Evolutionary conservation across 1,140 invertebrate species (phyloP), one percentile per base, ranked within the genome.

Genomic region (Drosophila nasuta): DNA sequence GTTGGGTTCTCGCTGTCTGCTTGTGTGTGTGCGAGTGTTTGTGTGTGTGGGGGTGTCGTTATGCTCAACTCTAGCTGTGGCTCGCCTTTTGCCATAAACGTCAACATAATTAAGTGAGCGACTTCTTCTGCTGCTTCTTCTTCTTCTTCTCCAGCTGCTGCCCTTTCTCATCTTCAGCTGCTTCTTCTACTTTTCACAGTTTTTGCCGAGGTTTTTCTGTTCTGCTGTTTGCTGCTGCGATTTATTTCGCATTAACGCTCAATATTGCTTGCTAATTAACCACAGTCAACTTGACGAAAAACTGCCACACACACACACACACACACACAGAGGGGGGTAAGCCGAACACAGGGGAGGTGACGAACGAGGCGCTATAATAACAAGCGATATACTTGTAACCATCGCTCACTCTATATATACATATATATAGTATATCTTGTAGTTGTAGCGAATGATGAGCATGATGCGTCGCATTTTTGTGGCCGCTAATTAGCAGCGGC

Each of bases 161-260:
- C 20, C 20, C 20, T 25, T 25, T 25, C 20, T 25, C 20, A 25
- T 25, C 20, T 25, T 25, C 20, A 25, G 20, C 41, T 62, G 1
- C 46, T 17, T 35, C 43, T 25, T 15, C 48, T 59, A 1, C 13
- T 30, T 69, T 49, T 41, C 30, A 43, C 43, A 13, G 58, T 45
- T 46, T 30, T 77, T 48, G 62, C 62, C 13, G 41, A 17, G 41
- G 41, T 51, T 70, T 75, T 75, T 75, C 58, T 25, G 20, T 56
- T 46, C 17, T 62, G 57, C 56, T 68, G 63, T 66, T 66, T 69
- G 64, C 71, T 74, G 66, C 78, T 89, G 78, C 81, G 85, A 89
- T 89, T 89, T 89, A 89, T 89, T 89, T 89, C 85, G 78, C 85
- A 89, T 89, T 89, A 89, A 89, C 85, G 86, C 83, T 89, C 77